Evolutionary conservation across 2,888 invertebrate species (phyloP), one percentile per base, ranked within the genome.

Genomic region (Macrophya annulata): DNA sequence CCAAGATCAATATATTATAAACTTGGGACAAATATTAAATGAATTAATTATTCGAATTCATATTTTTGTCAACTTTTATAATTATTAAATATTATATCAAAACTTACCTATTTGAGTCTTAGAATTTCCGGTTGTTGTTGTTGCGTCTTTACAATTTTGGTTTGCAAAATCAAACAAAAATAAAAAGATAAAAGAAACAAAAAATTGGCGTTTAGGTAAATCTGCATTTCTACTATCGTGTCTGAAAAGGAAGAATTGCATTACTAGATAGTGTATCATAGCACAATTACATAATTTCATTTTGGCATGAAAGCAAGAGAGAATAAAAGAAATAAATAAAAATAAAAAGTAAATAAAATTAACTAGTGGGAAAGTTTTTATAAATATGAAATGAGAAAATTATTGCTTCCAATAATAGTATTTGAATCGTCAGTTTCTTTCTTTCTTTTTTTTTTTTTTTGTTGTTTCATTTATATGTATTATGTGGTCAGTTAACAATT

Each of bases 41-140:
- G 9, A 79, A 55, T 79, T 37, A 79, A 79, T 79, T 59, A n/a
- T 79, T 79, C 45, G 45, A 37, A 31, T 45, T 31, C 45, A 55
- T 59, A 2, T 31, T 59, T 68, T 25, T 31, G 25, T 71, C 71
- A 40, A 12, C 40, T 71, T 37, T 37, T 40, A 40, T 71, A 25
- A 37, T 71, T 40, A 40, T 71, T 40, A 37, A 71, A 40, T 71
- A 71, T 71, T 40, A 40, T 71, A 71, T 71, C 71, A 71, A n/a
- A 55, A 55, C 8, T 25, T 72, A 72, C 71, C 25, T 72, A 72
- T 72, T 72, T n/a, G 71, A 72, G 71, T 72, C 71, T 72, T 72
- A 40, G 40, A 72, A 72, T 40, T 72, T 72, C 43, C 43, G 37
- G 10, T 72, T 43, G 43, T 43, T n/a, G 9, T n/a, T 40, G 43